Conservation (phyloP, 2,888 invertebrate species). For the Cancer borealis region DNA sequence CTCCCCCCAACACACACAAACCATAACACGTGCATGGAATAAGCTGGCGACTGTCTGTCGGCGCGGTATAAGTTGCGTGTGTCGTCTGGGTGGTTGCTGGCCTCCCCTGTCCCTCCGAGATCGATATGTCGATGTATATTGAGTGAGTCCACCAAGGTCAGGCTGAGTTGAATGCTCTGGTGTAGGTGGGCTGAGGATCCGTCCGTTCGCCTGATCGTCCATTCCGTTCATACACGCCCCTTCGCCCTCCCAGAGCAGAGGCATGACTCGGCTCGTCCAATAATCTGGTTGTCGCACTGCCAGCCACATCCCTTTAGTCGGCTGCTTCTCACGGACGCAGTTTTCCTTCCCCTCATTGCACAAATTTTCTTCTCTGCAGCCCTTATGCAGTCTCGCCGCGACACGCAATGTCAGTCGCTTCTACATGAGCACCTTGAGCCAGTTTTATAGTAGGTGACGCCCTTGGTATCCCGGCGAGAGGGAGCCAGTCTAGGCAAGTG, state of each 20-base stretch:
- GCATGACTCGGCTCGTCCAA: neutral
- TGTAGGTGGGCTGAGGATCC: neutral
- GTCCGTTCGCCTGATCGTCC: neutral
- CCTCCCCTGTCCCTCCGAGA: neutral
- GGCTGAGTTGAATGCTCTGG: neutral
- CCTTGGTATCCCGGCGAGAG: neutral
- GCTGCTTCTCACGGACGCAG: neutral
- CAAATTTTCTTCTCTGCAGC: neutral
- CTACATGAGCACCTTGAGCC: neutral
- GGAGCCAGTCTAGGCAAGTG: neutral
- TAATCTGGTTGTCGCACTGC: neutral
- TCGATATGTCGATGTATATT: slow-evolving; percentile 28
- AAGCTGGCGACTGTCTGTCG: slow-evolving; percentile 11
- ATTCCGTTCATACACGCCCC: neutral
- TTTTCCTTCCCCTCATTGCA: neutral
- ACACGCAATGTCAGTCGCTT: neutral
- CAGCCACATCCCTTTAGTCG: neutral
- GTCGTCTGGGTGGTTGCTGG: neutral
- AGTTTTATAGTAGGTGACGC: neutral
- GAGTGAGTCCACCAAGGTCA: neutral
- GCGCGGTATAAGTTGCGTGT: neutral
- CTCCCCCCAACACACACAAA: neutral
- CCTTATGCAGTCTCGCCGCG: neutral
- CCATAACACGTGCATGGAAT: neutral
- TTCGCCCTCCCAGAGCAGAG: too few species aligned